Evolutionary conservation across 2,888 invertebrate species (phyloP), one percentile per base, ranked within the genome.

Genomic region (Panorpa germanica): DNA sequence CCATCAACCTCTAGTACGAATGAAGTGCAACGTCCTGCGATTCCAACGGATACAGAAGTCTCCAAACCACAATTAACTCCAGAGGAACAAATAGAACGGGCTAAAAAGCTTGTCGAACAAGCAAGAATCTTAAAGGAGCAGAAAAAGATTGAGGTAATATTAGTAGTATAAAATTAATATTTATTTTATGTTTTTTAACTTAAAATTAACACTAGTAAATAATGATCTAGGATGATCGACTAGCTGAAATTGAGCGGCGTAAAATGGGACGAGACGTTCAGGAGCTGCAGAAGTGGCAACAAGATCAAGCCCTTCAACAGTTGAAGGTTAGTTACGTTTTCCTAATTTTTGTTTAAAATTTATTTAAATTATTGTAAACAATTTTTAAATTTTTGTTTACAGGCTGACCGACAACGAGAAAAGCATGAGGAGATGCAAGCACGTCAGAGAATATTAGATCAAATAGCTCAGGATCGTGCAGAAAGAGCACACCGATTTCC

Each of bases 401-500:
- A 69, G 47, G 75, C 77, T 36, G 75, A 81, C 35, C 60, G 78
- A 25, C 68, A 70, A 41, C 72, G 69, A 33, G 85, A 83, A 41
- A 78, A 74, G 44, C 58, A 70, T 38, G 80, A 75, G 38, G 77
- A 81, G 41, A 63, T 70, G 38, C 59, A 68, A 7, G 80, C 78
- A 0, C 60, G 77, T 7, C 77, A 88, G 39, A 65, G 75, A 29
- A 73, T 90, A 11, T 55, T 74, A 34, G 73, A 75, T 31, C 82
- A 88, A 51, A 88, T 90, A 35, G 83, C 77, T 2, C 76, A 76
- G 46, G 90, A 90, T 52, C 70, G 80, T 44, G 70, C 70, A 1
- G 78, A 77, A 45, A 49, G 76, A 8, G 61, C 64, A 18, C 53
- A 63, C 12, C 56, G 48, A 38, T 55, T 54, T 38, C 53, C 58